Conservation (phyloP, 2,888 invertebrate species). For the Rhopalosiphum nymphaeae region DNA sequence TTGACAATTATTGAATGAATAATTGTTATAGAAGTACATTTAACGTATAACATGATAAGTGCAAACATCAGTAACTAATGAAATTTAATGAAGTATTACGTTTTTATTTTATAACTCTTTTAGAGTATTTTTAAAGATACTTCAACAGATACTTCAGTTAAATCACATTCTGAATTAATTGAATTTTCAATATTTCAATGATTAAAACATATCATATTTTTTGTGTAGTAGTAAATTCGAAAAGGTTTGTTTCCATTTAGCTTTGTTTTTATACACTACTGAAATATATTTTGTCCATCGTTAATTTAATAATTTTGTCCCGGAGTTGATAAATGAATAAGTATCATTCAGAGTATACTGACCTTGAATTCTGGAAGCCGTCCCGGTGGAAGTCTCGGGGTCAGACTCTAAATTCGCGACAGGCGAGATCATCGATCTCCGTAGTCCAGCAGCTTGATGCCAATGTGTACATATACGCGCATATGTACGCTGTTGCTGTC, state of each 20-base stretch:
- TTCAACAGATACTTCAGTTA: neutral
- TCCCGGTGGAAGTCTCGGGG: conserved; percentile 25
- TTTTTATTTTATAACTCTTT: neutral
- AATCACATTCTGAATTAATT: neutral
- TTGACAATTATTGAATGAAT: neutral
- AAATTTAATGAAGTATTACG: neutral
- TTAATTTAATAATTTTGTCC: neutral
- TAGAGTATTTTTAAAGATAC: neutral
- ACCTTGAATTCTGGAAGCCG: conserved; percentile 44
- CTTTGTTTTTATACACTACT: neutral
- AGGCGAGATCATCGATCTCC: conserved; percentile 47
- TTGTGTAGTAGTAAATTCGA: neutral
- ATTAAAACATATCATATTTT: neutral
- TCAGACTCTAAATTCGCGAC: conserved; percentile 39
- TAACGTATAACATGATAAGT: neutral
- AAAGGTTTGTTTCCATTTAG: neutral
- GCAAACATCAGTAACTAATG: neutral
- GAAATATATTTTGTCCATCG: neutral
- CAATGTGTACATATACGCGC: neutral
- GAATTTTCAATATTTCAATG: neutral
- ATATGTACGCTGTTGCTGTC: neutral
- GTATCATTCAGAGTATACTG: neutral
- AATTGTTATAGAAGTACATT: neutral
- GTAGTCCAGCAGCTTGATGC: conserved; percentile 36
- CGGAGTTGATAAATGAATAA: neutral